These are phyloP conservation scores for Steatornis caripensis DNA, from an alignment of 2,113 vertebrate species.

Conservation along the genomic window DNA sequence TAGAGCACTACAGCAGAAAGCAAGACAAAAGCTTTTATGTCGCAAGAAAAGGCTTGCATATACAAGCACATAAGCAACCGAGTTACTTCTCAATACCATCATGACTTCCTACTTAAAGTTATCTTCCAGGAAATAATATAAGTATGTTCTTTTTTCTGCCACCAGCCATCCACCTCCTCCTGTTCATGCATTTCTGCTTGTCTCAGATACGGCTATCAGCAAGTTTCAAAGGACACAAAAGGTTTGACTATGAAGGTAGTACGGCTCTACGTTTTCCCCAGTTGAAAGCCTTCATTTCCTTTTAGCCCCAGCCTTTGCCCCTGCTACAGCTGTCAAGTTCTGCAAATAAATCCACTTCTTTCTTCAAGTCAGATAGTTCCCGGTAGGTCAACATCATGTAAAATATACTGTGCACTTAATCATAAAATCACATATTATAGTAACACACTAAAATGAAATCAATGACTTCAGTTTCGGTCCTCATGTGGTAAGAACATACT, in stretches of 20 bases:
- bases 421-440: not conserved
- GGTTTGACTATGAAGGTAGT: not conserved
- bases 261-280: not conserved
- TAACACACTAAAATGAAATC: not conserved
- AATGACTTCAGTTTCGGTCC: not conserved
- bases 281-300: not conserved
- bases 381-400: not conserved
- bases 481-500: accelerated
- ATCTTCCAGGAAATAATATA: not conserved
- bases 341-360: not conserved
- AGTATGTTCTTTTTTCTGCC: not conserved
- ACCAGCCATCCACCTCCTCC: not conserved
- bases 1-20: not conserved
- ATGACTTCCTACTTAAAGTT: not conserved
- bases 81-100: not conserved
- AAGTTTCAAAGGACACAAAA: not conserved
- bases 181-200: not conserved
- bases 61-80: not conserved
- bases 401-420: not conserved
- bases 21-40: not conserved
- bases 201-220: not conserved
- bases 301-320: not conserved
- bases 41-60: not conserved
- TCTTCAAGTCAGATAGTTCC: not conserved
- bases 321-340: not conserved